These are phyloP conservation scores for Ernsta delagoae DNA, from an alignment of 2,888 invertebrate species.

Conservation along the genomic window DNA sequence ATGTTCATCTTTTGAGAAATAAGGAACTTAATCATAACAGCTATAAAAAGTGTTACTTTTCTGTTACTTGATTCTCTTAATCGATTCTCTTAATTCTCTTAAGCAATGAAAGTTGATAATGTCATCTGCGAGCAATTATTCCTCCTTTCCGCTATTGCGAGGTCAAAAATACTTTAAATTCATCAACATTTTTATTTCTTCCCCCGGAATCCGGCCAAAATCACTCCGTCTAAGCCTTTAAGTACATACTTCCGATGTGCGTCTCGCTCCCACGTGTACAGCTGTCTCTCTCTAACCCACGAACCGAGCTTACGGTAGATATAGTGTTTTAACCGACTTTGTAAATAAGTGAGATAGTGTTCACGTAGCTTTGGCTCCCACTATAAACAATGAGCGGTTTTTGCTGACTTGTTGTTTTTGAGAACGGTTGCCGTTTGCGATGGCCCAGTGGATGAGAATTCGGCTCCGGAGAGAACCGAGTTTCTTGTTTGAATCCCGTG, in stretches of 20 bases:
- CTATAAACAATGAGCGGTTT: not conserved
- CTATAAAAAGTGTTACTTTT: no score
- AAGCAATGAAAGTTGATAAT: no score
- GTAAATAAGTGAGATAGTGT: constrained; percentile 28
- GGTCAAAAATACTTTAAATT: constrained; percentile 20
- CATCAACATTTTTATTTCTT: constrained; percentile 30
- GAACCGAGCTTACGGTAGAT: not conserved
- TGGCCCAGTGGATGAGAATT: no score
- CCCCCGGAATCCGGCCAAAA: constrained; percentile 30
- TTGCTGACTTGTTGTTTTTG: not conserved
- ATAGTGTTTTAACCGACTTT: constrained; percentile 40
- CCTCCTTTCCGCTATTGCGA: not conserved
- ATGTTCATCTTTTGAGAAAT: no score
- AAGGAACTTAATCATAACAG: no score
- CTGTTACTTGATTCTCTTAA: no score
- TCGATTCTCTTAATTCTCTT: no score
- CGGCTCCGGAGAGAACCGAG: no score
- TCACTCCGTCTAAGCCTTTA: constrained; percentile 44
- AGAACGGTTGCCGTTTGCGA: no score
- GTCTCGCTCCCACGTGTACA: constrained; percentile 31
- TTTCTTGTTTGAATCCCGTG: no score
- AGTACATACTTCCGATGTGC: constrained; percentile 42
- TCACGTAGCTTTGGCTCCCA: not conserved
- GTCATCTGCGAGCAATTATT: not conserved
- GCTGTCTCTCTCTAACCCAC: constrained; percentile 31